These are phyloP conservation scores for Axinella damicornis DNA, from an alignment of 37 sponge, comb jelly and placozoan species.

Conservation along the genomic window DNA sequence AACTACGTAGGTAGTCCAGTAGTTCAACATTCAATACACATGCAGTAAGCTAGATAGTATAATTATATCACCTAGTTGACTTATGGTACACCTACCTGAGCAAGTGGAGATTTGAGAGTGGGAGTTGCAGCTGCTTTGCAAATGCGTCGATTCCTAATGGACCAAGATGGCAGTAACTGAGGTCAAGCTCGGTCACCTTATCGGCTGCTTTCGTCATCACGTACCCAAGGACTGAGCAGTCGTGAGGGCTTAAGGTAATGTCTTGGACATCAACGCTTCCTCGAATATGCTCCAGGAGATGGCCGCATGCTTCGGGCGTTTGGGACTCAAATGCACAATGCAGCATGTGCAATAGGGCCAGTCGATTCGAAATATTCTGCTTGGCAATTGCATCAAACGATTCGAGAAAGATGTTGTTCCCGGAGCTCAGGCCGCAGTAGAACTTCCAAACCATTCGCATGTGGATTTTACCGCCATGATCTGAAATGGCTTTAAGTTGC, in stretches of 20 bases:
- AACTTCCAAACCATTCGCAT: conserved; percentile 63
- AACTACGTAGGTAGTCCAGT: no score
- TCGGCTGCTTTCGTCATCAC: not conserved
- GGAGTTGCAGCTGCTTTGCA: not conserved
- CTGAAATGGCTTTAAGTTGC: conserved; percentile 6
- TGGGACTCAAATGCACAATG: conserved; percentile 62
- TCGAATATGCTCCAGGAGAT: conserved; percentile 3
- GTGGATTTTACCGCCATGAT: conserved; percentile 7
- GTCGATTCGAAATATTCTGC: conserved; percentile 12
- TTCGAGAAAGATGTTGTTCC: not conserved
- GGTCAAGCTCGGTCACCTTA: conserved; percentile 3
- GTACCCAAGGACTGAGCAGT: conserved; percentile 48
- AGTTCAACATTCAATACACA: no score
- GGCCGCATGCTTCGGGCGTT: not conserved
- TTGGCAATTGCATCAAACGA: not conserved
- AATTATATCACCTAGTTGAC: no score
- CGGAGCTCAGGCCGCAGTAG: conserved; percentile 32
- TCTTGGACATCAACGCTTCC: conserved; percentile 16
- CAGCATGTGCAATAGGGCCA: conserved; percentile 5
- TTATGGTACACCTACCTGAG: conserved; percentile 2
- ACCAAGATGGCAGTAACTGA: conserved; percentile 49
- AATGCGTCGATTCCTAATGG: conserved; percentile 32
- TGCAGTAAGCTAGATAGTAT: no score
- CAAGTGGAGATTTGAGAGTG: not conserved
- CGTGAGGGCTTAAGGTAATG: conserved; percentile 18